Percentiles rank a stretch among this genome's conserved stretches.
Conservation (phyloP, 2,113 vertebrate species). For the Eudyptes chrysolophus region DNA sequence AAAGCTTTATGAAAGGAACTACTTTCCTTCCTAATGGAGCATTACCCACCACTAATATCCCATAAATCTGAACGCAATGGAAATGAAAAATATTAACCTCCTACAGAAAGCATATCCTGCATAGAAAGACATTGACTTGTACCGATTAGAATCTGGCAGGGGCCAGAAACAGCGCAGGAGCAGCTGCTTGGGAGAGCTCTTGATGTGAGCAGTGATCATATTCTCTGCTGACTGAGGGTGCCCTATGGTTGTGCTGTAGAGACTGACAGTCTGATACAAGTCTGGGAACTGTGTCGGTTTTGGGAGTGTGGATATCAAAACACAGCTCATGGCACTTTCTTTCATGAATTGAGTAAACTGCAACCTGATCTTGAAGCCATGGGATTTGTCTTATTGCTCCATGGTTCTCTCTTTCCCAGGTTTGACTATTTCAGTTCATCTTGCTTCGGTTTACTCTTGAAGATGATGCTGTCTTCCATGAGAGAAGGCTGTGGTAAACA, state of each 20-base stretch:
- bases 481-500: neutral
- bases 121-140: neutral
- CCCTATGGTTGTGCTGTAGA: neutral
- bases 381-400: neutral
- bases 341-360: neutral
- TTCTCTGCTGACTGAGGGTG: neutral
- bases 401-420: neutral
- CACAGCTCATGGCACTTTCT: neutral
- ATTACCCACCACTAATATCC: conserved; percentile 10
- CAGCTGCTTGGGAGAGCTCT: neutral
- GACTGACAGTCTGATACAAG: neutral
- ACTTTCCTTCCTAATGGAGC: conserved; percentile 47
- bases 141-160: neutral
- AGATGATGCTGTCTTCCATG: neutral
- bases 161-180: neutral
- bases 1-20: conserved; percentile 65
- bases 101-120: conserved; percentile 16
- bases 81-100: conserved; percentile 41
- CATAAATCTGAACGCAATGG: conserved; percentile 42
- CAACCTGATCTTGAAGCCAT: neutral
- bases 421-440: neutral
- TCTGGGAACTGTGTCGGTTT: neutral
- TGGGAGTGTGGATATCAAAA: neutral
- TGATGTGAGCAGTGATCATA: neutral
- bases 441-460: neutral